Conservation (phyloP, 1,140 invertebrate species). For the Aethina tumida region DNA sequence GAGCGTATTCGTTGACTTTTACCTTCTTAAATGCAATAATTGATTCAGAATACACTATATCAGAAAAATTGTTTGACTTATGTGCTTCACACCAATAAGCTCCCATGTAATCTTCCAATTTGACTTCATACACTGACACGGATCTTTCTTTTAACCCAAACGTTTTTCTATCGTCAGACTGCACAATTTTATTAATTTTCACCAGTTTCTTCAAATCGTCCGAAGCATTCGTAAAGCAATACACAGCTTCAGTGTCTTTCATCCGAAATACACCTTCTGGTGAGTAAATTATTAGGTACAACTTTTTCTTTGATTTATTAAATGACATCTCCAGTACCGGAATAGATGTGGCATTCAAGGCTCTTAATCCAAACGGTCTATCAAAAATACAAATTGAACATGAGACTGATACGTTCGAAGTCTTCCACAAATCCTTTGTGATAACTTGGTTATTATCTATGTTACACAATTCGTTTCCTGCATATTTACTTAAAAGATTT, state of each 20-base stretch:
- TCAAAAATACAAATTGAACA: background rate
- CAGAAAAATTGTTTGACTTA: constrained; percentile 23
- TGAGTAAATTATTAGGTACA: constrained; percentile 20
- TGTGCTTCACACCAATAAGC: constrained; percentile 40
- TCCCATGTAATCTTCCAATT: constrained; percentile 30
- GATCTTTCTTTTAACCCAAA: too few species aligned
- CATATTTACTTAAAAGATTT: constrained; percentile 9
- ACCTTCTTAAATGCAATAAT: constrained; percentile 26
- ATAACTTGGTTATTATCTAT: constrained; percentile 6
- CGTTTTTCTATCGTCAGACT: too few species aligned
- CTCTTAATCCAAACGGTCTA: too few species aligned
- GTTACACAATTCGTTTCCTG: constrained; percentile 8
- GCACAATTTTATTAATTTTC: constrained; percentile 19
- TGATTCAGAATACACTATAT: constrained; percentile 19
- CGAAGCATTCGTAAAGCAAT: constrained; percentile 20
- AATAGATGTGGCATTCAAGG: background rate
- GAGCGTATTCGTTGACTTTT: constrained; percentile 31
- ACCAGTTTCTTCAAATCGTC: constrained; percentile 14
- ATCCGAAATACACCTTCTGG: constrained; percentile 18
- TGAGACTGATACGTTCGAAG: constrained; percentile 1
- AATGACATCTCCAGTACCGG: constrained; percentile 16
- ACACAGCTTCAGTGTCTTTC: constrained; percentile 10
- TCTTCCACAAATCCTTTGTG: background rate
- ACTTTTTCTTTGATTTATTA: constrained; percentile 10
- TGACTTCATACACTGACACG: constrained; percentile 24